A percentile compares a stretch with the other conserved stretches of the same genome.
These are phyloP conservation scores for Alloplasta piceator DNA, from an alignment of 2,888 invertebrate genomes.

Conservation along the genomic window DNA sequence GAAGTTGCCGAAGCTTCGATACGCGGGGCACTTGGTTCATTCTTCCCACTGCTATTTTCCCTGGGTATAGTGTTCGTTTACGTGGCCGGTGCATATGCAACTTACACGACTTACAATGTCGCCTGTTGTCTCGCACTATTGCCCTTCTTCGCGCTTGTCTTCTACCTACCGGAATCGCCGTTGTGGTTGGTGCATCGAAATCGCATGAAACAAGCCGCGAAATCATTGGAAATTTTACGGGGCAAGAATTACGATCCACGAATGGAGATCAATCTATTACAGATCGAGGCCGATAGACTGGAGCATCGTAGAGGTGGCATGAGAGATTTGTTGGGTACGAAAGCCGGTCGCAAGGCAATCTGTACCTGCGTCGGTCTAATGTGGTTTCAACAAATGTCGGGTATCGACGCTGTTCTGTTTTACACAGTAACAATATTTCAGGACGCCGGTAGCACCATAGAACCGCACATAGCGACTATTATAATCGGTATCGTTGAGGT, in stretches of 20 bases:
- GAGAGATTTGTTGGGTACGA: constrained; percentile 75
- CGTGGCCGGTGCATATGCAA: constrained; percentile 81
- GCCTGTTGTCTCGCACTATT: constrained; percentile 80
- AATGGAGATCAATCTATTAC: constrained; percentile 72
- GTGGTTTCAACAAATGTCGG: constrained; percentile 84
- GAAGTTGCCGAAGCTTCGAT: constrained; percentile 84
- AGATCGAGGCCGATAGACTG: constrained; percentile 74
- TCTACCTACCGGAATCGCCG: constrained; percentile 78
- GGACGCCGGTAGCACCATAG: constrained; percentile 80
- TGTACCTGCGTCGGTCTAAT: constrained; percentile 84
- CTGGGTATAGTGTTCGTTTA: constrained; percentile 84
- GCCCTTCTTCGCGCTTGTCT: constrained; percentile 78
- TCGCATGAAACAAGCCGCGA: constrained; percentile 70
- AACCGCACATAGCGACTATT: constrained; percentile 83
- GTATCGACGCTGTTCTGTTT: constrained; percentile 83
- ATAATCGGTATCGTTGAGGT: constrained; percentile 85
- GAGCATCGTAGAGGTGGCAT: constrained; percentile 76
- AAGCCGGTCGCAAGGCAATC: constrained; percentile 82
- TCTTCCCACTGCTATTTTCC: constrained; percentile 83
- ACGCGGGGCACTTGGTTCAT: constrained; percentile 84
- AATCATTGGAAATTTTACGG: constrained; percentile 70
- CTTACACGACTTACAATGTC: constrained; percentile 83
- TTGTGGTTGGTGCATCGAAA: constrained; percentile 76
- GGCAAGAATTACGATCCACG: constrained; percentile 74
- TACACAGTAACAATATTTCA: constrained; percentile 82